phyloP scores from a whole-genome alignment of 2,113 vertebrate species.

The Meles meles region DNA sequence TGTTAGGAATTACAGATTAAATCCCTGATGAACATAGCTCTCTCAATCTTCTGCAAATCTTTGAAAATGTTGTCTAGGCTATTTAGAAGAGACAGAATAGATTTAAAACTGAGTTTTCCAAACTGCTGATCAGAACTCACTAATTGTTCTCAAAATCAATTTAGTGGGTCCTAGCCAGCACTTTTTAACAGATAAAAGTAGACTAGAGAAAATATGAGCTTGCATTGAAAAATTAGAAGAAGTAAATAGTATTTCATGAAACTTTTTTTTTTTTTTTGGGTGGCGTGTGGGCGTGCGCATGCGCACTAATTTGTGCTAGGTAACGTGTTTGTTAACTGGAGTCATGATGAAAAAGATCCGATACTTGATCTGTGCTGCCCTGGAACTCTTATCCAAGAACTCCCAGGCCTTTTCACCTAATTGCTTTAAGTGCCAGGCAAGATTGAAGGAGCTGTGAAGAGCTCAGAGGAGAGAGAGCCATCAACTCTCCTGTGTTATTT shows the following conservation, averaged over 20 bases:
- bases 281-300: fast-evolving
- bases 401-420: background rate
- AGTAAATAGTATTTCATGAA: background rate
- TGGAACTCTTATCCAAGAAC: background rate
- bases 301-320: background rate
- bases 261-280: background rate
- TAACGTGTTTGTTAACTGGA: background rate
- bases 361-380: background rate
- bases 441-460: background rate
- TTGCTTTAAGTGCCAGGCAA: background rate
- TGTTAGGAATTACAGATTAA: background rate
- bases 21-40: background rate
- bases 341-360: background rate
- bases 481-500: background rate
- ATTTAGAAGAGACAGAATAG: background rate
- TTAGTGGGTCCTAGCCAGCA: background rate
- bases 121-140: background rate
- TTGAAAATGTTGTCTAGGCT: background rate
- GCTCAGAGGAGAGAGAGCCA: background rate
- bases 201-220: background rate
- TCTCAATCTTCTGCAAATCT: background rate
- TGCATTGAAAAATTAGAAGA: background rate
- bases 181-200: background rate
- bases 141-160: background rate
- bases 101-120: background rate